Evolutionary conservation across 2,888 invertebrate species (phyloP).

Genomic region (Eurytoma californica): DNA sequence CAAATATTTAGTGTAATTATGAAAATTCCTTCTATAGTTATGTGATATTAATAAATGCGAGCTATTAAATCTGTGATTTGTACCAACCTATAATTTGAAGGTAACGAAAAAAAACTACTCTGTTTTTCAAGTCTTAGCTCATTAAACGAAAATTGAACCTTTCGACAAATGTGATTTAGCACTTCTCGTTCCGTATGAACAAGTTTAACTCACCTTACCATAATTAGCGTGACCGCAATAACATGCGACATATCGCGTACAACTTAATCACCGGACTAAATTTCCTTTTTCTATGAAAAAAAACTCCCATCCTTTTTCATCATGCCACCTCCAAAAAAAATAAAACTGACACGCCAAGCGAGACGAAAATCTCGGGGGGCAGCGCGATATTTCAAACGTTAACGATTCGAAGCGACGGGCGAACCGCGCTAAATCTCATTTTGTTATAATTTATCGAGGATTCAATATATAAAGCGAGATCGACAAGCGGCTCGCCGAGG

Average conservation of each 20-base stretch:
- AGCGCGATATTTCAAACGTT: constrained; percentile 18
- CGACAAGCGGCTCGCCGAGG: constrained; percentile 45
- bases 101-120: neutral
- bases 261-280: constrained; percentile 1
- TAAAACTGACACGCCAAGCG: neutral
- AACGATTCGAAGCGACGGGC: constrained; percentile 26
- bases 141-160: constrained; percentile 10
- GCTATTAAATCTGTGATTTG: too few species aligned
- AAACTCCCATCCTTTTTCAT: neutral
- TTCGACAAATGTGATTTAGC: neutral
- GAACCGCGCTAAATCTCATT: constrained; percentile 24
- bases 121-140: neutral
- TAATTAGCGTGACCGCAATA: neutral
- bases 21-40: too few species aligned
- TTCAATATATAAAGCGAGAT: constrained; percentile 52
- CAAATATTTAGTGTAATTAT: too few species aligned
- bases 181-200: neutral
- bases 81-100: too few species aligned
- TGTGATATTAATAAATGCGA: too few species aligned
- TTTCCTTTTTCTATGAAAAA: neutral
- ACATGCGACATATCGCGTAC: neutral
- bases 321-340: neutral
- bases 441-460: constrained; percentile 17
- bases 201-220: neutral
- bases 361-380: neutral